These are phyloP conservation scores for Microctenopoma steveboyesi DNA, from an alignment of 2,797 vertebrate species.

Conservation along the genomic window DNA sequence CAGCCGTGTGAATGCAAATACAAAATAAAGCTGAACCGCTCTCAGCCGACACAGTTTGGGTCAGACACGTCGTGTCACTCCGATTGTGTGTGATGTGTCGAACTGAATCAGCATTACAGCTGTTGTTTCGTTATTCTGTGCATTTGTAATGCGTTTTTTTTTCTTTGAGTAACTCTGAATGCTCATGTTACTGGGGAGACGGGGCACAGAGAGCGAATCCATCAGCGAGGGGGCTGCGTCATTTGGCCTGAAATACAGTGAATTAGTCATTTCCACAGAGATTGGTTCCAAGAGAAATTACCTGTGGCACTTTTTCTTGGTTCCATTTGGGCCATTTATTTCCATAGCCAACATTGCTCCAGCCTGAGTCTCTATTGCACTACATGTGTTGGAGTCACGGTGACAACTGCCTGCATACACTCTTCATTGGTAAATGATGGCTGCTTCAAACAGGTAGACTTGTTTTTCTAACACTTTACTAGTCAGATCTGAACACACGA, in stretches of 20 bases:
- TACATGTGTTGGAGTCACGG: too few relatives aligned
- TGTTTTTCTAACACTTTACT: too few relatives aligned
- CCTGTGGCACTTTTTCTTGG: neutral
- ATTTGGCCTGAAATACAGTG: neutral
- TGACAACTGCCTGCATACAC: too few relatives aligned
- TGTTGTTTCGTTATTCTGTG: neutral
- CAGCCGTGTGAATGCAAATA: neutral
- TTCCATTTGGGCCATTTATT: slow-evolving; percentile 43
- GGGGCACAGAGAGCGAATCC: neutral
- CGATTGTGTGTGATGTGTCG: neutral
- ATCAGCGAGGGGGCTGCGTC: neutral
- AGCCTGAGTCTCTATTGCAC: too few relatives aligned
- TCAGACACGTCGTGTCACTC: neutral
- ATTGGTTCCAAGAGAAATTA: slow-evolving; percentile 19
- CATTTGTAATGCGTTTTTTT: neutral
- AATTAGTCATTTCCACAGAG: slow-evolving; percentile 12
- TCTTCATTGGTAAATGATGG: too few relatives aligned
- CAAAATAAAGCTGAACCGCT: neutral
- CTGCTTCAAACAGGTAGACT: too few relatives aligned
- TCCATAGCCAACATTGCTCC: neutral
- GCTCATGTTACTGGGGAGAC: neutral
- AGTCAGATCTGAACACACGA: too few relatives aligned
- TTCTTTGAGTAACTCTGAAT: neutral
- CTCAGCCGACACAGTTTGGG: neutral
- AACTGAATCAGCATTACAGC: neutral